Percentiles rank a stretch among this genome's conserved stretches.
Evolutionary conservation across 2,113 vertebrate genomes (phyloP).

Genomic region (Arvicanthis niloticus): DNA sequence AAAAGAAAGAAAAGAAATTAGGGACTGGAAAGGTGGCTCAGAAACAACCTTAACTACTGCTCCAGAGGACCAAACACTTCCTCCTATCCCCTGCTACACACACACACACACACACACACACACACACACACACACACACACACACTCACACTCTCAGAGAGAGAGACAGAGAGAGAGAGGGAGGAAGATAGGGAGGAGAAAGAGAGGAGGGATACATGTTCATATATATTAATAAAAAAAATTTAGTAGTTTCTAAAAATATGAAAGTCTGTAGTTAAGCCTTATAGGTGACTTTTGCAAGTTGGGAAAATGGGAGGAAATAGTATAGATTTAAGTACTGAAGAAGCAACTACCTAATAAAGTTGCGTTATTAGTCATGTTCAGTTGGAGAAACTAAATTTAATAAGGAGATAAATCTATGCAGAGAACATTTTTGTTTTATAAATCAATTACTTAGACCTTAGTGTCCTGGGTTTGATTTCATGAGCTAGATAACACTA

Average conservation of each 20-base stretch:
- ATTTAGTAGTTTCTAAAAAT: background rate
- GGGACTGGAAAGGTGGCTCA: background rate
- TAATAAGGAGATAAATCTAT: constrained; percentile 24
- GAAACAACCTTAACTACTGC: background rate
- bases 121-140: background rate
- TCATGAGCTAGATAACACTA: constrained; percentile 2
- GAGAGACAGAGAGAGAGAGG: no score
- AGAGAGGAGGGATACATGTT: background rate
- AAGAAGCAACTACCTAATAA: constrained; percentile 23
- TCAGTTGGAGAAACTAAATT: background rate
- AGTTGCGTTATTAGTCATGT: background rate
- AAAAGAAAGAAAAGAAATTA: no score
- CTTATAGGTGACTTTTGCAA: background rate
- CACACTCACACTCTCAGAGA: no score
- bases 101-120: background rate
- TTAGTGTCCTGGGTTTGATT: background rate
- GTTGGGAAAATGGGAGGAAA: constrained; percentile 10
- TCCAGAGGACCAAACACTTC: background rate
- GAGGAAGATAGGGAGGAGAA: no score
- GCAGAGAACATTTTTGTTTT: constrained; percentile 23
- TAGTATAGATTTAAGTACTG: background rate
- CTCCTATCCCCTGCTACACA: background rate
- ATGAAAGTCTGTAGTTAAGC: background rate
- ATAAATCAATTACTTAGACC: constrained; percentile 25
- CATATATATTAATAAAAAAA: background rate